Percentiles rank a stretch among this genome's conserved stretches.
Evolutionary conservation across 1,140 invertebrate species (phyloP).

Genomic region (Nasonia giraulti): DNA sequence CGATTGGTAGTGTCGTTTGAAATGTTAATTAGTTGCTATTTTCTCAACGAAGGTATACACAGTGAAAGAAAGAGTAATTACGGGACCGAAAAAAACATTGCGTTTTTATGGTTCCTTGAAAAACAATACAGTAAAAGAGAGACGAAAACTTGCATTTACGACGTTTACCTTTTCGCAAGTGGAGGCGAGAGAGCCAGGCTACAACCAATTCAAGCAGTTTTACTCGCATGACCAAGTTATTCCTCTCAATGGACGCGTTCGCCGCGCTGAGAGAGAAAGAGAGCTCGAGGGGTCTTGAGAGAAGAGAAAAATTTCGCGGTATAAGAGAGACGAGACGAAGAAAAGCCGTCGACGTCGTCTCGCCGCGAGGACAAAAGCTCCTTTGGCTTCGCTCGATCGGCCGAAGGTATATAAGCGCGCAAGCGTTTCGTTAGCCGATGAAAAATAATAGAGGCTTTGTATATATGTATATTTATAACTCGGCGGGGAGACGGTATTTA

Average conservation of each 20-base stretch:
- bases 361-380: constrained; percentile 18
- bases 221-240: constrained; percentile 26
- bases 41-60: neutral
- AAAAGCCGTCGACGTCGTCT: neutral
- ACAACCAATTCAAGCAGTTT: constrained; percentile 3
- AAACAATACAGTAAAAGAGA: neutral
- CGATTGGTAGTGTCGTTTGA: neutral
- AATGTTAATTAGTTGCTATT: neutral
- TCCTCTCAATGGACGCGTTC: constrained; percentile 15
- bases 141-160: neutral
- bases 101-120: neutral
- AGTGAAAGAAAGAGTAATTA: neutral
- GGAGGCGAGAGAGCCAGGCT: neutral
- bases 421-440: constrained; percentile 31
- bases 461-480: neutral
- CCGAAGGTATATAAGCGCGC: neutral
- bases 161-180: constrained; percentile 24
- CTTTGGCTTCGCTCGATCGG: constrained; percentile 16
- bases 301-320: neutral
- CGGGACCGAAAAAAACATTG: neutral
- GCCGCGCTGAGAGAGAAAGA: neutral
- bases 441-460: constrained; percentile 38
- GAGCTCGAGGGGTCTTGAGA: constrained; percentile 16
- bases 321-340: constrained; percentile 6
- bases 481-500: constrained; percentile 5